These are phyloP conservation scores for Hydra vulgaris DNA, from an alignment of 30 jellyfish, hydroid and myxozoan species.

Conservation along the genomic window DNA sequence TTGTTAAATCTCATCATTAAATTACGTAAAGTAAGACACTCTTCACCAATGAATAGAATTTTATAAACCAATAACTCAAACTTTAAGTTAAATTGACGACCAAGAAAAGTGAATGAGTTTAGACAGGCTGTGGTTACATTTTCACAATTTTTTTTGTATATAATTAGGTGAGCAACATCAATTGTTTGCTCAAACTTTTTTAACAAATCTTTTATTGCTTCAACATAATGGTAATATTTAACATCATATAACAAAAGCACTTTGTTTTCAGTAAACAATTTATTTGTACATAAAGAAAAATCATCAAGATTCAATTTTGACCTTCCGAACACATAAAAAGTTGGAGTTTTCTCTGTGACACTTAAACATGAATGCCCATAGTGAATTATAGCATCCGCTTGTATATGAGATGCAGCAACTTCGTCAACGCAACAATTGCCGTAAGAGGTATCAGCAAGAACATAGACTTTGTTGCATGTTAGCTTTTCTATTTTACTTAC, in stretches of 20 bases:
- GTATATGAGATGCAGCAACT: constrained; percentile 85
- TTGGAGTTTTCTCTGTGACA: constrained; percentile 68
- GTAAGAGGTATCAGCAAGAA: constrained; percentile 92
- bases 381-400: constrained; percentile 84
- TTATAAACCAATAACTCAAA: constrained; percentile 37
- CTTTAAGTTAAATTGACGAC: constrained; percentile 22
- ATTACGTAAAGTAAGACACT: constrained; percentile 45
- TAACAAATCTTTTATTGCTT: constrained; percentile 1
- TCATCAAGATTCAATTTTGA: constrained; percentile 28
- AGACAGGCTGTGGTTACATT: neutral
- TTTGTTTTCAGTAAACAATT: constrained; percentile 8
- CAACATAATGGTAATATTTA: constrained; percentile 34
- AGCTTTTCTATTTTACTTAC: constrained; percentile 29
- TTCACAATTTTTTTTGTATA: neutral
- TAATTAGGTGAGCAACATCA: neutral
- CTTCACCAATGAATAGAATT: constrained; percentile 61
- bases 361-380: constrained; percentile 95
- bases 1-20: constrained; percentile 59
- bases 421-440: constrained; percentile 99
- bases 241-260: constrained; percentile 62
- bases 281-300: constrained; percentile 19
- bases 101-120: constrained; percentile 18
- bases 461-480: constrained; percentile 5
- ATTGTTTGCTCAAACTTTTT: neutral
- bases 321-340: constrained; percentile 52